These are phyloP conservation scores for Colistium nudipinnis DNA, from an alignment of 2,113 vertebrate genomes.

Conservation along the genomic window DNA sequence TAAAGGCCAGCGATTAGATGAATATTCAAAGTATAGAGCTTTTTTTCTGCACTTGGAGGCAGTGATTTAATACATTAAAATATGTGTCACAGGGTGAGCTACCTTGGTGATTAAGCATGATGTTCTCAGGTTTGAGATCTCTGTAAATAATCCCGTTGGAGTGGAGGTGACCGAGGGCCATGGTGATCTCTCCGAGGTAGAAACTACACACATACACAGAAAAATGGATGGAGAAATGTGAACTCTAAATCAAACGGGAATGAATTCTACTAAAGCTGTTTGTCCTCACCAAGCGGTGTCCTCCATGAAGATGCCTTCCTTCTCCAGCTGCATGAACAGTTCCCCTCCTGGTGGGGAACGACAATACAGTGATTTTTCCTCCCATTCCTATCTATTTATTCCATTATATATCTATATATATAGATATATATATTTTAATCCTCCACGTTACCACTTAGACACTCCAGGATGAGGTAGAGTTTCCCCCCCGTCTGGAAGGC, in stretches of 20 bases:
- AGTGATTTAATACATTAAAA: background rate
- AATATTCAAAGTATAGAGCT: too few species aligned
- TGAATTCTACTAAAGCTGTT: too few species aligned
- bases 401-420: background rate
- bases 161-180: conserved; percentile 93
- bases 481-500: conserved; percentile 96
- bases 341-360: conserved; percentile 85
- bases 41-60: background rate
- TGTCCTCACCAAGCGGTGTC: conserved; percentile 90
- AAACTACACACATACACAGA: conserved; percentile 79
- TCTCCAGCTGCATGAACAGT: conserved; percentile 93
- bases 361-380: background rate
- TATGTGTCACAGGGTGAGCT: background rate
- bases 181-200: conserved; percentile 90
- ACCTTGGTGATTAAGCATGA: conserved; percentile 93
- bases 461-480: conserved; percentile 96
- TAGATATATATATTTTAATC: background rate
- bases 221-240: too few species aligned
- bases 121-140: conserved; percentile 94
- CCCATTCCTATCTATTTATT: background rate
- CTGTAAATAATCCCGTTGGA: conserved; percentile 93
- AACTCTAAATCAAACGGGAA: background rate
- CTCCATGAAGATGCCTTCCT: conserved; percentile 95
- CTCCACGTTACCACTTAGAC: conserved; percentile 86
- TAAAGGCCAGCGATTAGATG: too few species aligned